Evolutionary conservation across 2,797 vertebrate genomes (phyloP), one percentile per base, ranked within the genome.

Genomic region (Oceanodroma leucorhoa): DNA sequence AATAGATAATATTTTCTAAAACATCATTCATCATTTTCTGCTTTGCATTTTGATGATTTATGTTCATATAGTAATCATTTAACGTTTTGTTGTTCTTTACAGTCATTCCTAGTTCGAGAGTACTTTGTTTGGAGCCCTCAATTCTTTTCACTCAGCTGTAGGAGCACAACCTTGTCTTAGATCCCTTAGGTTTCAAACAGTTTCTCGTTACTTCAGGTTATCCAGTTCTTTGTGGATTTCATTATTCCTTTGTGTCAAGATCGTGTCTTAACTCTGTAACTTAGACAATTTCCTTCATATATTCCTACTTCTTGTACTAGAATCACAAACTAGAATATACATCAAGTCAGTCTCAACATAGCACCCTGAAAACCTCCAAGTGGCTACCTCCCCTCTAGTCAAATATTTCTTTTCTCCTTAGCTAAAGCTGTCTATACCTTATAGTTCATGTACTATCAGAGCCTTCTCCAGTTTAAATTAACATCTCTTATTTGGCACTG

Each of bases 341-440:
- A 30, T n/a, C n/a, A 75, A 55, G 13, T 51, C 40, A 75, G 8
- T 40, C 21, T 14, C 32, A 58, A 10, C 6, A 46, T 0, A 50
- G 6, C 9, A 64, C 3, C 3, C 36, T 78, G 57, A 75, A 75
- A 75, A 75, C 5, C 3, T 79, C 5, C 54, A 79, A 9, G 15
- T 41, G 3, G 3, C 19, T 66, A 1, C 6, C 20, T 78, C 8
- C 18, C 41, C 8, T 83, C 27, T 54, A 70, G 53, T 8, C 0
- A 5, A 67, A 76, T 9, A 34, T 57, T 53, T 65, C 2, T 72
- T 71, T 79, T 80, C 50, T 45, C 8, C 11, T 80, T 70, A 38
- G 5, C 6, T 36, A 34, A 4, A 3, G 1, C 3, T 77, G 7
- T 38, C 34, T 45, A 2, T 34, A 45, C 3, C 55, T 58, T 27